Evolutionary conservation across 1,140 invertebrate species (phyloP), one percentile per base, ranked within the genome.

Genomic region (Uloborus diversus): DNA sequence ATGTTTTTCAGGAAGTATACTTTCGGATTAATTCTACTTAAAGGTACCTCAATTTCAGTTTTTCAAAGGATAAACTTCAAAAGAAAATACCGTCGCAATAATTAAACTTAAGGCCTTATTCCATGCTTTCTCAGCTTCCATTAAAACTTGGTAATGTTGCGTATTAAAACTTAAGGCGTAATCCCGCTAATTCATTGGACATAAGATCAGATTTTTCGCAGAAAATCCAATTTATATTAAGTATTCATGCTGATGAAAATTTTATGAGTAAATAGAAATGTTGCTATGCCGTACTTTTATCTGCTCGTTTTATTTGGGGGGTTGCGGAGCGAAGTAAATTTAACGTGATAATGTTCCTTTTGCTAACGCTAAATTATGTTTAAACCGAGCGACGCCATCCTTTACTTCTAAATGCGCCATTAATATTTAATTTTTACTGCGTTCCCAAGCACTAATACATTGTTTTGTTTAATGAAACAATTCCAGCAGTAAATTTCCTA

Each of bases 381-480:
- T 49, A 11, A 42, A 42, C 9, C 14, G 4, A 20, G 28, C 25
- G 37, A n/a, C 47, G 28, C 25, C 17, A 42, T 13, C 51, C 28
- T 17, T 30, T 30, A 49, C 37, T 13, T n/a, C n/a, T 66, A 23
- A 66, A 66, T 32, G 42, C 13, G 4, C 25, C 17, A 66, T 66
- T 25, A 47, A 66, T 66, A 49, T 66, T 66, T 66, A 49, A 66
- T 66, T 51, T 35, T 1, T 64, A 3, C n/a, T 25, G 9, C 7
- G 17, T 47, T 9, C 37, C 9, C 7, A 25, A 56, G 51, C 37
- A 20, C 64, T 32, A 11, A 51, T 23, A 23, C 17, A 20, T 32
- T n/a, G 64, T 17, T 66, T 14, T 66, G 28, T 66, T 66, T 66
- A 66, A 66, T 66, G 37, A 66, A 66, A 49, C 64, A 51, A 30